Base-by-base conservation (phyloP, 92 coral and sea anemone genomes). In the Phenganax subtilis region DNA sequence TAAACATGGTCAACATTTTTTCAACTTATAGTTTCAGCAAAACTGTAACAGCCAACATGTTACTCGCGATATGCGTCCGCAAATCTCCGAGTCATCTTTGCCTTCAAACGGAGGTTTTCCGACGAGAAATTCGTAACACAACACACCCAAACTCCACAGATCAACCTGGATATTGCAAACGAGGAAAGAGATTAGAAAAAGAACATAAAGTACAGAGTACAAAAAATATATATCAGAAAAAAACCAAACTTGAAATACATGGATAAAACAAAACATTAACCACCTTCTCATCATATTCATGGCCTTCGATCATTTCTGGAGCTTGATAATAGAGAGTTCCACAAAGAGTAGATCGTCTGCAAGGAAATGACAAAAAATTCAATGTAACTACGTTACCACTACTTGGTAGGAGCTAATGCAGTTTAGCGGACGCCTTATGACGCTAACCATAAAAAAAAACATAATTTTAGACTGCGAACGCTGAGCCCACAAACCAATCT, bases 51-150 rank as follows among this genome's bases (percentile, higher is more conserved):
- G 29, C 15, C 14, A 6, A 72, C 55, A 27, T 6, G 10, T 64
- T 85, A 93, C 98, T 85, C 85, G 89, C 71, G 97, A 89, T 76
- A 96, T 96, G 51, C 91, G 88, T 15, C 86, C 76, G 76, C 90
- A 96, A 7, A 97, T 96, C 82, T 90, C 99, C 61, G 86, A 59
- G 76, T 92, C 96, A 11, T 96, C 99, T 31, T 85, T 92, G 57
- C 97, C 99, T 83, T 96, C 99, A 86, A 96, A 96, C 51, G 99
- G 99, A 66, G 99, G 99, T 73, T 92, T 96, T 63, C 99, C 99
- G 87, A 90, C 92, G 20, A 96, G 89, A 73, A 92, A 96, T 80
- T 96, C 99, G 67, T 96, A 96, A 84, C 99, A 96, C 27, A 96
- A 85, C 16, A 96, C 97, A 16, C 99, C 99, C 82, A 96, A 82